These are phyloP conservation scores for Hyposoter didymator DNA, from an alignment of 2,888 invertebrate genomes.

Conservation along the genomic window DNA sequence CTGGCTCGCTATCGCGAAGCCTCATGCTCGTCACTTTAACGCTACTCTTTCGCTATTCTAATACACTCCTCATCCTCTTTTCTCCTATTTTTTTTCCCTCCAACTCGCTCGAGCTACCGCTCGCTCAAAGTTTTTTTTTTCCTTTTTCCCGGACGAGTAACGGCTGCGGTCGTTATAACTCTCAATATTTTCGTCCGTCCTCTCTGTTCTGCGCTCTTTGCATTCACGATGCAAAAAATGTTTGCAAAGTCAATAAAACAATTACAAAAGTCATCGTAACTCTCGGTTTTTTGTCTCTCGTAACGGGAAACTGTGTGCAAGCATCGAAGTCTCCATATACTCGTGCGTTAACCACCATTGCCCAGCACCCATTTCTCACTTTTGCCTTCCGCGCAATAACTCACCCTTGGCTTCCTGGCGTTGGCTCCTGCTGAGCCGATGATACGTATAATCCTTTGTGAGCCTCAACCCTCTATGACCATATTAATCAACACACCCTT, in stretches of 20 bases:
- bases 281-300: background rate
- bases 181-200: background rate
- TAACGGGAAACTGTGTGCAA: background rate
- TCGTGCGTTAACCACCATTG: background rate
- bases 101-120: slow-evolving; percentile 47
- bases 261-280: background rate
- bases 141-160: slow-evolving; percentile 58
- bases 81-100: slow-evolving; percentile 35
- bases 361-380: background rate
- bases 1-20: slow-evolving; percentile 72
- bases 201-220: background rate
- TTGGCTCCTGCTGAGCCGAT: background rate
- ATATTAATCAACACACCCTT: background rate
- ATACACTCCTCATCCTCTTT: slow-evolving; percentile 35
- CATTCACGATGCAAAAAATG: background rate
- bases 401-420: background rate
- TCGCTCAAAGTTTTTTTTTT: slow-evolving; percentile 34
- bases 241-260: background rate
- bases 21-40: slow-evolving; percentile 58
- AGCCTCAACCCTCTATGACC: background rate
- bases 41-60: slow-evolving; percentile 62
- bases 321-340: slow-evolving; percentile 42
- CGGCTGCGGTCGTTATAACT: slow-evolving; percentile 58
- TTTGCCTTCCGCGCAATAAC: background rate
- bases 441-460: background rate